phyloP scores from a whole-genome alignment of 2,113 vertebrate genomes.

The Vireo altiloquus region DNA sequence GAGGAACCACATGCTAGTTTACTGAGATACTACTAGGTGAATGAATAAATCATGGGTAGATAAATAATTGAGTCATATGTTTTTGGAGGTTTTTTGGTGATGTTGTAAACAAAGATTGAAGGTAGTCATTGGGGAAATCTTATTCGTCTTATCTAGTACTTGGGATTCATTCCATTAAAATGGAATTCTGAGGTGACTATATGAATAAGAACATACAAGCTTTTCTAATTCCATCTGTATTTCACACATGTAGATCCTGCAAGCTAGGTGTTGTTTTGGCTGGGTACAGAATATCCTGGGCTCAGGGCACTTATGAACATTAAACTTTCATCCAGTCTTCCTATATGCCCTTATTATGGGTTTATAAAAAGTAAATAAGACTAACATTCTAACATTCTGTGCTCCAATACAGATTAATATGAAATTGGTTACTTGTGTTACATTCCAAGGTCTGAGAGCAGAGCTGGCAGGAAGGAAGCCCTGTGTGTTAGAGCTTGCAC shows the following conservation, averaged over 20 bases:
- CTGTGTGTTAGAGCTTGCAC: neutral
- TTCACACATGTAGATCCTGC: neutral
- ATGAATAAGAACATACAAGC: neutral
- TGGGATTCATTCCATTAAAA: neutral
- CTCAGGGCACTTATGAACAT: neutral
- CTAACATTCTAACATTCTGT: neutral
- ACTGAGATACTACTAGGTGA: constrained; percentile 25
- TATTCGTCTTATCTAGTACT: neutral
- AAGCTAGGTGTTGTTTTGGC: neutral
- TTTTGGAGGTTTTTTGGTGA: neutral
- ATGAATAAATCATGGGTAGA: constrained; percentile 59
- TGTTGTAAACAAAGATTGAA: constrained; percentile 44
- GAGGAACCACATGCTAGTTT: constrained; percentile 32
- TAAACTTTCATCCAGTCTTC: neutral
- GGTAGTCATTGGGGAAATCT: constrained; percentile 3
- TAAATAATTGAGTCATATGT: constrained; percentile 54
- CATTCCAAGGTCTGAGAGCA: neutral
- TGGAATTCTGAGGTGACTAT: neutral
- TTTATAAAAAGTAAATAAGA: neutral
- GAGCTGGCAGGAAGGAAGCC: neutral
- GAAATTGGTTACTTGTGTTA: neutral
- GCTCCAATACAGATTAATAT: neutral
- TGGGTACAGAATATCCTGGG: neutral
- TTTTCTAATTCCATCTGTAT: neutral
- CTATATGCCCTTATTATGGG: neutral